Conservation (phyloP, 2,797 vertebrate species). For the Epinephelus awoara region DNA sequence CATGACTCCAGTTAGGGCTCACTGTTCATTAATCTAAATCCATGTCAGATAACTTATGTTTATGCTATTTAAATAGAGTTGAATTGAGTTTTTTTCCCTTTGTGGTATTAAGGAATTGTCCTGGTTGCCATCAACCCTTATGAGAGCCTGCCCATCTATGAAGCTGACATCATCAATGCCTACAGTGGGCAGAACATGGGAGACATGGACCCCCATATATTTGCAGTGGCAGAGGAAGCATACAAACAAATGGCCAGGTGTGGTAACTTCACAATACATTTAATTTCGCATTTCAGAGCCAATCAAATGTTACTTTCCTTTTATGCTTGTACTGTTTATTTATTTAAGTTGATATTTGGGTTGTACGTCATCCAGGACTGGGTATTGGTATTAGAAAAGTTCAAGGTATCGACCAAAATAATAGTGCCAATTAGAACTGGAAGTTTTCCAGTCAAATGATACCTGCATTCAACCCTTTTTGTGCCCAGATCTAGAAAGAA, state of each 20-base stretch:
- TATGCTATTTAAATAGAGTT: background rate
- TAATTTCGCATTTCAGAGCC: conserved; percentile 1
- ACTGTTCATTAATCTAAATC: background rate
- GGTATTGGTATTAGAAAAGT: too few species aligned
- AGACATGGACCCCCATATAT: conserved; percentile 99
- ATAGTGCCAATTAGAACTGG: too few species aligned
- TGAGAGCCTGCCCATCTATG: conserved; percentile 96
- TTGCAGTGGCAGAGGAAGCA: conserved; percentile 97
- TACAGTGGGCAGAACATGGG: conserved; percentile 98
- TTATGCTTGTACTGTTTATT: background rate
- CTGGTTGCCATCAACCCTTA: conserved; percentile 99
- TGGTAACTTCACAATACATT: conserved; percentile 6
- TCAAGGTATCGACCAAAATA: too few species aligned
- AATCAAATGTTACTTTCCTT: background rate
- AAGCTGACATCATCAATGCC: conserved; percentile 95
- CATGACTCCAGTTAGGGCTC: background rate
- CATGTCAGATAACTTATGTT: background rate
- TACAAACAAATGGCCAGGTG: conserved; percentile 99
- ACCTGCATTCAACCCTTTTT: too few species aligned
- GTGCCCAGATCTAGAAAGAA: too few species aligned
- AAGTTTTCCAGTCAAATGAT: too few species aligned
- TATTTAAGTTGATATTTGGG: conserved; percentile 9
- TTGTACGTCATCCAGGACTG: background rate
- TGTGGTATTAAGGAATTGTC: conserved; percentile 89
- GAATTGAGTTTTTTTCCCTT: conserved; percentile 1